Conservation (phyloP, 2,888 invertebrate species). For the Cataglyphis cursor region DNA sequence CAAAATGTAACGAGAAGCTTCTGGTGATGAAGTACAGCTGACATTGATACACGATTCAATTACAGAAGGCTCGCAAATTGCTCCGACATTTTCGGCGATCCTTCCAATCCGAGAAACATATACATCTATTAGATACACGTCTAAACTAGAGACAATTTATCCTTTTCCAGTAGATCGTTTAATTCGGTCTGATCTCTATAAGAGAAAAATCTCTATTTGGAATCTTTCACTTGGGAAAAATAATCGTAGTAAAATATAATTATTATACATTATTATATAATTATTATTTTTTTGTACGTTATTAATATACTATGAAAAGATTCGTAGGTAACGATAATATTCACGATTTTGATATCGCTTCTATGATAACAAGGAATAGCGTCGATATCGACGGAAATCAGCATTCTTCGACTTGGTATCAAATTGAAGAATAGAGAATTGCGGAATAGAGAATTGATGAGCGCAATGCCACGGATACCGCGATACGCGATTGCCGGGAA, state of each 20-base stretch:
- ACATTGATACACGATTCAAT: conserved; percentile 45
- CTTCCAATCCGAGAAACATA: not conserved
- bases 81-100: conserved; percentile 22
- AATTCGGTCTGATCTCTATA: not conserved
- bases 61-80: conserved; percentile 23
- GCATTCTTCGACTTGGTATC: conserved; percentile 22
- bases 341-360: not conserved
- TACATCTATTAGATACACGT: not conserved
- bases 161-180: not conserved
- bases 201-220: not conserved
- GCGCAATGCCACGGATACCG: conserved; percentile 46
- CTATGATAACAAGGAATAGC: not conserved
- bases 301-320: not conserved
- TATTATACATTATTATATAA: not conserved
- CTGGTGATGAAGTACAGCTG: conserved; percentile 36
- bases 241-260: not conserved
- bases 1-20: conserved; percentile 18
- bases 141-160: not conserved
- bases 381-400: conserved; percentile 10
- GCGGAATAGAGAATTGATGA: conserved; percentile 42
- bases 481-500: conserved; percentile 27
- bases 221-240: not conserved
- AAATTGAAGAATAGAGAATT: conserved; percentile 42
- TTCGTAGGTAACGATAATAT: not conserved
- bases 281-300: not conserved